A percentile compares a stretch with the other conserved stretches of the same genome.
Evolutionary conservation across 1,140 invertebrate species (phyloP).

Genomic region (Drosophila varians): DNA sequence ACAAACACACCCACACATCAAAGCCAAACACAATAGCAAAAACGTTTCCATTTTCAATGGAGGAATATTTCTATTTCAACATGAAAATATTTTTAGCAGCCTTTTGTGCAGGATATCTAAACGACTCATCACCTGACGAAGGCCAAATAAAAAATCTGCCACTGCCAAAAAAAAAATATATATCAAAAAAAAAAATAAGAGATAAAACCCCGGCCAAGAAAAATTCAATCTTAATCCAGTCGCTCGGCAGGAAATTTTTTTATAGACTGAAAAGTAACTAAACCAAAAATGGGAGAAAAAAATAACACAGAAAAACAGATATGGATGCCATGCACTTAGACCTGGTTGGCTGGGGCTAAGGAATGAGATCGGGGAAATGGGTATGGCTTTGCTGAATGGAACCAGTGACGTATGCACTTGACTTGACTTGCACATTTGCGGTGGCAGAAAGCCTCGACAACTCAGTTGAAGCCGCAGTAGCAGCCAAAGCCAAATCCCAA

Average conservation of each 20-base stretch:
- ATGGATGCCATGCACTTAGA: slow-evolving; percentile 40
- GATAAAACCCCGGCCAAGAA: slow-evolving; percentile 30
- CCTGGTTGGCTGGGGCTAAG: not conserved
- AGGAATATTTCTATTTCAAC: slow-evolving; percentile 73
- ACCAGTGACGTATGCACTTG: slow-evolving; percentile 69
- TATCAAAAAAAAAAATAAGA: slow-evolving; percentile 17
- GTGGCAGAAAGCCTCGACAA: slow-evolving; percentile 47
- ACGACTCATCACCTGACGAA: slow-evolving; percentile 65
- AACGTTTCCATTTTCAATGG: slow-evolving; percentile 76
- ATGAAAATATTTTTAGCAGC: slow-evolving; percentile 73
- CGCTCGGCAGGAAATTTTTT: slow-evolving; percentile 45
- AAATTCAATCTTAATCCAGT: slow-evolving; percentile 76
- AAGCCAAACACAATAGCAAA: slow-evolving; percentile 60
- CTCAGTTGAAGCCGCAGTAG: slow-evolving; percentile 50
- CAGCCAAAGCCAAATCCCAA: slow-evolving; percentile 68
- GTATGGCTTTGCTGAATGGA: slow-evolving; percentile 33
- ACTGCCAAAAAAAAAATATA: slow-evolving; percentile 25
- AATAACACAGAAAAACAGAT: slow-evolving; percentile 11
- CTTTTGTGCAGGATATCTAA: slow-evolving; percentile 60
- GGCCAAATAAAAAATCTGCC: slow-evolving; percentile 54
- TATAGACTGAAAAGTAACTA: slow-evolving; percentile 44
- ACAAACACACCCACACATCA: not conserved
- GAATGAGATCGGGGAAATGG: not conserved
- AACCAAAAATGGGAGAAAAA: slow-evolving; percentile 2
- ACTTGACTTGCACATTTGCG: slow-evolving; percentile 69